These are phyloP conservation scores for Melierax canorus DNA, from an alignment of 2,113 vertebrate genomes.

Conservation along the genomic window DNA sequence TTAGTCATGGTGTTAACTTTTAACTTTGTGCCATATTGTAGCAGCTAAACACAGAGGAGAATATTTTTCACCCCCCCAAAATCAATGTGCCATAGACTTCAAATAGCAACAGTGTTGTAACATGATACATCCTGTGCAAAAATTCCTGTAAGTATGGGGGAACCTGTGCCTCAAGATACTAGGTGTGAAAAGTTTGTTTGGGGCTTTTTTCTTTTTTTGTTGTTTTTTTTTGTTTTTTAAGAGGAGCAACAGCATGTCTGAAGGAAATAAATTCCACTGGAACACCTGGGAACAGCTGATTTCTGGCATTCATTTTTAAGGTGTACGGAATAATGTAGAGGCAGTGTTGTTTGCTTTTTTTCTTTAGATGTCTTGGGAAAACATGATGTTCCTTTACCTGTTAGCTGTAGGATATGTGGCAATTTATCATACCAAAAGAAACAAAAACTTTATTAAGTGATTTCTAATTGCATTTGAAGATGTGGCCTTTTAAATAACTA, in stretches of 20 bases:
- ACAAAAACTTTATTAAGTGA: background rate
- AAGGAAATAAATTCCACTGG: background rate
- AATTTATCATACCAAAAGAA: background rate
- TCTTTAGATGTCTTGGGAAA: background rate
- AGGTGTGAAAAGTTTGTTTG: background rate
- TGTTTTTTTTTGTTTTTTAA: background rate
- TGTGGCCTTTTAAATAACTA: slow-evolving; percentile 24
- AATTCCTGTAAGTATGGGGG: background rate
- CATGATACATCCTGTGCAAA: background rate
- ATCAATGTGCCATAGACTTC: background rate
- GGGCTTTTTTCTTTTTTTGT: background rate
- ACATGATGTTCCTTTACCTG: background rate
- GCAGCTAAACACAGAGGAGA: background rate
- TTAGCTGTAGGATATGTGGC: background rate
- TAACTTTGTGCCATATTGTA: slow-evolving; percentile 21
- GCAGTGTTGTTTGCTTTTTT: background rate
- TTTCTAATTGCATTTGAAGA: background rate
- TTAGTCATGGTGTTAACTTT: background rate
- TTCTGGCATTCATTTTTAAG: slow-evolving; percentile 3
- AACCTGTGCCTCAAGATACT: slow-evolving; percentile 8
- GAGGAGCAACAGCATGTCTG: background rate
- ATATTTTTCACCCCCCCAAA: background rate
- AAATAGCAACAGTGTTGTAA: background rate
- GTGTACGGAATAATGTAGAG: background rate
- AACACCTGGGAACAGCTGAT: background rate